Percentiles rank a stretch among this genome's conserved stretches.
phyloP scores from a whole-genome alignment of 1,140 invertebrate species.

The Drosophila mayri region DNA sequence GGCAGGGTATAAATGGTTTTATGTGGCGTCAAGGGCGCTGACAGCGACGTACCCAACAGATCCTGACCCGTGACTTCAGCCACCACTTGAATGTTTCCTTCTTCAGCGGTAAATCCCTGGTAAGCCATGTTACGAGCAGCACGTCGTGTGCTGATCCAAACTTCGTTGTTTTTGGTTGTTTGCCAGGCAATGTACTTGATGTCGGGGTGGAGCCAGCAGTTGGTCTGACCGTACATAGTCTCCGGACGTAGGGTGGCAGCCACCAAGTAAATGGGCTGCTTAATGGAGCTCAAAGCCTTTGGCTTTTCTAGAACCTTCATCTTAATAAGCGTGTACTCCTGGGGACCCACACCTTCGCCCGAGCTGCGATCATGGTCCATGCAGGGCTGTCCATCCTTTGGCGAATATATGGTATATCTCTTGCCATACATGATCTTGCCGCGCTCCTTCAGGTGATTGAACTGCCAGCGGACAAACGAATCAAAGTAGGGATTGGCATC shows the following conservation, averaged over 20 bases:
- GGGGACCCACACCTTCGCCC: constrained; percentile 98
- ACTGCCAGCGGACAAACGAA: constrained; percentile 99
- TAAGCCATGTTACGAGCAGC: constrained; percentile 98
- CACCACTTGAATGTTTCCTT: constrained; percentile 92
- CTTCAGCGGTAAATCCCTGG: constrained; percentile 94
- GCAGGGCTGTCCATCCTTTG: constrained; percentile 98
- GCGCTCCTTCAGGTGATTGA: constrained; percentile 93
- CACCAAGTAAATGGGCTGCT: constrained; percentile 87
- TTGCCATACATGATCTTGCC: constrained; percentile 99
- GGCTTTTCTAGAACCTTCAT: constrained; percentile 93
- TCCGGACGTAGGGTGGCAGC: constrained; percentile 99
- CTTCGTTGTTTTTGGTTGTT: constrained; percentile 88
- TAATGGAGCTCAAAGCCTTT: constrained; percentile 86
- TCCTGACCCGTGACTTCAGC: constrained; percentile 91
- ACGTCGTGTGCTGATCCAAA: constrained; percentile 95
- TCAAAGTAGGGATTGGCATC: constrained; percentile 99
- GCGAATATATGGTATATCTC: constrained; percentile 98
- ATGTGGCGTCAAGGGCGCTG: constrained; percentile 93
- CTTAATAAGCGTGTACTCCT: constrained; percentile 99
- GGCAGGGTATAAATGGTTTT: constrained; percentile 96
- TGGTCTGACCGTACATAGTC: constrained; percentile 99
- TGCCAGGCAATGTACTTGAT: constrained; percentile 96
- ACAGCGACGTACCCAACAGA: constrained; percentile 92
- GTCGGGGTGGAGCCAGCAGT: constrained; percentile 98
- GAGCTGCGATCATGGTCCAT: constrained; percentile 99